These are phyloP conservation scores for Melanaphis sacchari DNA, from an alignment of 1,140 invertebrate genomes.

Conservation along the genomic window DNA sequence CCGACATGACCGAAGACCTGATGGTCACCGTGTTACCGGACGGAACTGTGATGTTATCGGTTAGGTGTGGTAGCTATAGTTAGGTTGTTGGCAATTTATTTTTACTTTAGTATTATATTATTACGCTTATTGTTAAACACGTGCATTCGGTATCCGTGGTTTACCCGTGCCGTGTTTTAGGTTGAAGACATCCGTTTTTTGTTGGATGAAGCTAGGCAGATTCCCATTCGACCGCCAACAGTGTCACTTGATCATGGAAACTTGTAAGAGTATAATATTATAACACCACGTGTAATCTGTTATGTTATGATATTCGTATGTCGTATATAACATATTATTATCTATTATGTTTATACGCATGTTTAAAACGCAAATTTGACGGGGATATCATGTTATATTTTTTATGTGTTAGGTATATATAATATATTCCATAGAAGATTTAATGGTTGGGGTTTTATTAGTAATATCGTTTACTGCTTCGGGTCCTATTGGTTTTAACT, in stretches of 20 bases:
- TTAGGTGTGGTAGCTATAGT: conserved; percentile 63
- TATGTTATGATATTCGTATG: not conserved
- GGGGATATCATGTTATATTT: too few species aligned
- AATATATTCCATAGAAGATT: too few species aligned
- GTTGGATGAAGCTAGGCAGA: conserved; percentile 82
- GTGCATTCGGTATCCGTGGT: not conserved
- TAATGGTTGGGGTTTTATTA: too few species aligned
- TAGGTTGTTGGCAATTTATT: not conserved
- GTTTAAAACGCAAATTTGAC: too few species aligned
- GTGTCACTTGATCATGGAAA: conserved; percentile 79
- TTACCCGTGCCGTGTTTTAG: conserved; percentile 64
- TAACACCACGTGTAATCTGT: not conserved
- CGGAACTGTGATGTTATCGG: conserved; percentile 77
- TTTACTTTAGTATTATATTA: not conserved
- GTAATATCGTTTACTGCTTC: too few species aligned
- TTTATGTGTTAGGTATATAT: too few species aligned
- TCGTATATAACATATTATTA: not conserved
- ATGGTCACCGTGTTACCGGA: conserved; percentile 77
- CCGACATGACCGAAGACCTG: conserved; percentile 70
- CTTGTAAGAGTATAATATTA: conserved; percentile 74
- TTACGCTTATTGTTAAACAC: not conserved
- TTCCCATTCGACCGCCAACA: conserved; percentile 84
- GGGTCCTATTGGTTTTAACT: too few species aligned
- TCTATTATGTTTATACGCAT: too few species aligned
- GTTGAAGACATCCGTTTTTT: conserved; percentile 78